phyloP scores from a whole-genome alignment of 1,140 invertebrate genomes.

The Caerostris extrusa region DNA sequence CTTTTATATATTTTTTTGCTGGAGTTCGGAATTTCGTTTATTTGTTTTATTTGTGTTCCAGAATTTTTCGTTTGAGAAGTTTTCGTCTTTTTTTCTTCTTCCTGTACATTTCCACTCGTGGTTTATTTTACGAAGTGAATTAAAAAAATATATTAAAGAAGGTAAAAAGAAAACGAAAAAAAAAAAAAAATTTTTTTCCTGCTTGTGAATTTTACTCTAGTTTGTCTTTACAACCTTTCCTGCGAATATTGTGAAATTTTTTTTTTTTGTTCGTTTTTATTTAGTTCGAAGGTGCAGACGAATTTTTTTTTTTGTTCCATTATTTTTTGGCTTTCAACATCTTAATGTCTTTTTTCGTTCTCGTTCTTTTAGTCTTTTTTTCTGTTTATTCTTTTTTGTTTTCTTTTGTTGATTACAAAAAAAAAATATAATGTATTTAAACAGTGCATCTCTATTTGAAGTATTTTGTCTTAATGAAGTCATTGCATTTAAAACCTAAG shows the following conservation, averaged over 20 bases:
- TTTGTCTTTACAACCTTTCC: background rate
- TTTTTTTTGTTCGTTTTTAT: too few relatives aligned
- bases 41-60: conserved; percentile 20
- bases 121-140: background rate
- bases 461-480: background rate
- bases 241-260: too few relatives aligned
- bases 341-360: background rate
- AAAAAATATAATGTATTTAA: too few relatives aligned
- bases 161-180: background rate
- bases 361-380: background rate
- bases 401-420: background rate
- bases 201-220: background rate
- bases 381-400: background rate
- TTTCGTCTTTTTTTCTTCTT: background rate
- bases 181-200: background rate
- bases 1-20: background rate
- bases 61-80: conserved; percentile 24
- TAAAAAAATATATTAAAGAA: background rate
- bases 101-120: background rate
- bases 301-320: too few relatives aligned
- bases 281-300: too few relatives aligned
- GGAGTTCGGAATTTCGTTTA: background rate
- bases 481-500: background rate
- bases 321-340: background rate
- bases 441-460: too few relatives aligned